Evolutionary conservation across 2,888 invertebrate genomes (phyloP).

Genomic region (Ypsolopha sequella): DNA sequence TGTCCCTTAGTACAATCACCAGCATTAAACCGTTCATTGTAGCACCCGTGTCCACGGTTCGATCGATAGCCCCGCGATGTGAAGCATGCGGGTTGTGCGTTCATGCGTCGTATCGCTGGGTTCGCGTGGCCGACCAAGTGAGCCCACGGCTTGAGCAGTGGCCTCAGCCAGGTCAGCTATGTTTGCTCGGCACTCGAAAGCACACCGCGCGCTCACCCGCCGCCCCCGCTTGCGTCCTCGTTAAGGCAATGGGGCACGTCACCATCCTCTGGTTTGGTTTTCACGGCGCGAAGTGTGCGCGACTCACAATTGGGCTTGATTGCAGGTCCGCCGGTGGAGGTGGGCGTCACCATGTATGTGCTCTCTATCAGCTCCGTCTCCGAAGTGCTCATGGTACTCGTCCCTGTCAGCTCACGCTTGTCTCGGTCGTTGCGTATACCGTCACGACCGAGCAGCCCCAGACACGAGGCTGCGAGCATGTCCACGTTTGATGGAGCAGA

Average conservation of each 20-base stretch:
- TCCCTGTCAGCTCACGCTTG: conserved; percentile 63
- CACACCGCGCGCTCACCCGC: background rate
- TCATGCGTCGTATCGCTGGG: conserved; percentile 7
- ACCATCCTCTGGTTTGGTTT: conserved; percentile 54
- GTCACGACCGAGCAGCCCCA: conserved; percentile 67
- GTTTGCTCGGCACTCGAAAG: too few relatives aligned
- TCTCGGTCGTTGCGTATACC: conserved; percentile 51
- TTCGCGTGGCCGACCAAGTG: conserved; percentile 8
- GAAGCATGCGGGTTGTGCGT: conserved; percentile 10
- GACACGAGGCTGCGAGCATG: conserved; percentile 70
- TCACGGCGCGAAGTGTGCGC: conserved; percentile 46
- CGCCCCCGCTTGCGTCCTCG: conserved; percentile 6
- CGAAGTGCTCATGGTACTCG: conserved; percentile 96
- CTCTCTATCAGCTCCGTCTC: conserved; percentile 98
- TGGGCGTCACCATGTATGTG: conserved; percentile 98
- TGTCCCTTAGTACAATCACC: conserved; percentile 60
- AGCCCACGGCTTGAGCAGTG: background rate
- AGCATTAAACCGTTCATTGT: conserved; percentile 65
- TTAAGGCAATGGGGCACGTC: conserved; percentile 51
- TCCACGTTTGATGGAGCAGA: conserved; percentile 62
- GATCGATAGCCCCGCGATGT: conserved; percentile 26
- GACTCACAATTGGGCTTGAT: conserved; percentile 68
- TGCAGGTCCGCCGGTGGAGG: conserved; percentile 97
- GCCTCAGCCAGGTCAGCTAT: background rate
- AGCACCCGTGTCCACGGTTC: conserved; percentile 68